These are phyloP conservation scores for Omphaloscelis lunosa DNA, from an alignment of 2,888 invertebrate genomes.

Conservation along the genomic window DNA sequence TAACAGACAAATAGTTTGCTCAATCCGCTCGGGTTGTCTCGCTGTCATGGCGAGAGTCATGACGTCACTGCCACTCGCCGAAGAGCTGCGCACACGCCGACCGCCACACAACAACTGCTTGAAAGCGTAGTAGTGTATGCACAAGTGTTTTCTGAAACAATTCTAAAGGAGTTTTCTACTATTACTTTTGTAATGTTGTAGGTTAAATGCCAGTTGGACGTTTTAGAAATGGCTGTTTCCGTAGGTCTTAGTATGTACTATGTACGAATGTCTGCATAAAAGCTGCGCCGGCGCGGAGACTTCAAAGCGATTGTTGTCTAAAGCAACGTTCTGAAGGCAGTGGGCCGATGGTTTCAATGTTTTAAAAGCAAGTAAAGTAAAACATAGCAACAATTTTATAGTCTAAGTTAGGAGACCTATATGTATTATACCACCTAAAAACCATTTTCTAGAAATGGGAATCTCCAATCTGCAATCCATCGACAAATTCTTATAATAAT, in stretches of 20 bases:
- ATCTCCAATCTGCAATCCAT: not conserved
- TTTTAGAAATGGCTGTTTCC: slow-evolving; percentile 55
- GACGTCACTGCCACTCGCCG: slow-evolving; percentile 58
- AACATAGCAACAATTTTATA: not conserved
- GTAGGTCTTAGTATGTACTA: not conserved
- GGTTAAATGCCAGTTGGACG: slow-evolving; percentile 62
- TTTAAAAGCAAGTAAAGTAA: not conserved
- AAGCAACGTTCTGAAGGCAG: slow-evolving; percentile 5
- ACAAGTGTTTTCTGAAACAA: slow-evolving; percentile 90
- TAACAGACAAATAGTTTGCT: slow-evolving; percentile 86
- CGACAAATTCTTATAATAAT: not conserved
- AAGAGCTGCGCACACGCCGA: slow-evolving; percentile 74
- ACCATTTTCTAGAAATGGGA: not conserved
- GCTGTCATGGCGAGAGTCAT: slow-evolving; percentile 70
- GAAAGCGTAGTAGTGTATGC: slow-evolving; percentile 84
- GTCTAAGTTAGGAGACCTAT: not conserved
- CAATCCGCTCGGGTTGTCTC: slow-evolving; percentile 90
- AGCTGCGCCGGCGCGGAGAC: slow-evolving; percentile 5
- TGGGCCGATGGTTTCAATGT: slow-evolving; percentile 2
- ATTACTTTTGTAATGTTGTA: slow-evolving; percentile 85
- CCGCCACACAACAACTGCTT: slow-evolving; percentile 78
- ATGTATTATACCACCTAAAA: not conserved
- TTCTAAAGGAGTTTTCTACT: slow-evolving; percentile 89
- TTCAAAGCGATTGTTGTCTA: slow-evolving; percentile 28
- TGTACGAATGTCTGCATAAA: not conserved